Base-by-base conservation (phyloP, 2,113 vertebrate genomes). In the Carassius auratus region DNA sequence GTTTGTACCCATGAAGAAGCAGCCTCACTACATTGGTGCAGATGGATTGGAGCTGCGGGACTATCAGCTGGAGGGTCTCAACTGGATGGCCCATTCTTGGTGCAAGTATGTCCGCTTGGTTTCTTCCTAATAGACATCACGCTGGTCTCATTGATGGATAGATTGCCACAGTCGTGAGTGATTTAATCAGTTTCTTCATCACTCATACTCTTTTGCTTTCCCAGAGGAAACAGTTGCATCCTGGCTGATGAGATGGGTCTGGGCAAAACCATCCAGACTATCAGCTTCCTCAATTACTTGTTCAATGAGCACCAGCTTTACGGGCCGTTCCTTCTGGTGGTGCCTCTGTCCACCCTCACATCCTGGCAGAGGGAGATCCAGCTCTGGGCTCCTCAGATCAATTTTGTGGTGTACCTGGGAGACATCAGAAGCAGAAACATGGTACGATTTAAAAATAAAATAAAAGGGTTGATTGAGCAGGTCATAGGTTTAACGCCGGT, bases 1-100 rank as follows among this genome's bases (percentile, higher is more conserved):
- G 86, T 99, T 99, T 94, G 91, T 97, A 86, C 96, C 98, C 8
- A 93, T 99, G 89, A 99, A 99, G 92, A 98, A 98, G 81, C 98
- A 99, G 79, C 97, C 98, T 0, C 38, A 91, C 1, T 99, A 98
- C 36, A 98, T 99, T 82, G 97, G 97, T 89, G 96, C 95, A 9
- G 97, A 99, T 2, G 90, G 95, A 48, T 94, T 99, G 90, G 98
- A 99, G 90, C 95, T 99, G 85, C 92, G 98, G 91, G 98, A 99
- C 92, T 99, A 99, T 93, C 98, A 99, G 86, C 87, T 99, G 89
- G 96, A 98, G 93, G 96, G 98, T 83, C 92, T 99, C 90, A 99
- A 99, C 87, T 99, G 98, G 98, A 97, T 99, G 93, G 98, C 98
- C 86, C 98, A 99, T 86, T 99, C 98, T 8, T 99, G 98, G 98